Conservation (phyloP, 1,140 invertebrate species). For the Aphidius gifuensis region DNA sequence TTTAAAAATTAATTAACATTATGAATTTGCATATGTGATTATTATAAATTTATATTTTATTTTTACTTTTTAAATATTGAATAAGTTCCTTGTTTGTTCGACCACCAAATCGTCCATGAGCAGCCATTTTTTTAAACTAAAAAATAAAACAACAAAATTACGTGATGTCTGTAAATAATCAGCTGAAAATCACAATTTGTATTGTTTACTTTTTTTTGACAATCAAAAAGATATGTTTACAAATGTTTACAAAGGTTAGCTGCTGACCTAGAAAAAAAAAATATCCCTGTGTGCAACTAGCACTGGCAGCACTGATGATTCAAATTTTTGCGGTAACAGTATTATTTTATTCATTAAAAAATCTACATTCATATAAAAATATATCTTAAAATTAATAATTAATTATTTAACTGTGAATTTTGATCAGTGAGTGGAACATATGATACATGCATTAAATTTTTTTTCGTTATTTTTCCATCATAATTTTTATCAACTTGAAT, state of each 20-base stretch:
- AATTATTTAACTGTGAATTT: conserved; percentile 39
- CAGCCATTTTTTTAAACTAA: conserved; percentile 42
- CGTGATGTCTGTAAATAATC: neutral
- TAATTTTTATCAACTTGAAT: conserved; percentile 47
- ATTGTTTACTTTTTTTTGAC: too few relatives aligned
- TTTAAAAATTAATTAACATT: neutral
- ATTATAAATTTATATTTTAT: conserved; percentile 13
- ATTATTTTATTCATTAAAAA: too few relatives aligned
- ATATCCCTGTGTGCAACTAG: too few relatives aligned
- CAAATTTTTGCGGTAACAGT: too few relatives aligned
- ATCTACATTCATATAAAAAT: too few relatives aligned
- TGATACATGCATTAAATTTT: conserved; percentile 49
- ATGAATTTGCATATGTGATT: conserved; percentile 5
- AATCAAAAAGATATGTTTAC: too few relatives aligned
- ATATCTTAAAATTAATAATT: too few relatives aligned
- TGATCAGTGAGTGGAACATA: conserved; percentile 51
- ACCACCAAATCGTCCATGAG: conserved; percentile 78
- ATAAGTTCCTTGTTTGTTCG: conserved; percentile 81
- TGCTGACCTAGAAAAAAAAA: too few relatives aligned
- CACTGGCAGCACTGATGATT: too few relatives aligned
- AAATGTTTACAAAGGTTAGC: too few relatives aligned
- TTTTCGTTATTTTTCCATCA: conserved; percentile 38
- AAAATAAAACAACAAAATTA: conserved; percentile 18
- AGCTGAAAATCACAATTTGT: neutral
- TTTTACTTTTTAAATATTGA: conserved; percentile 74